A percentile compares a stretch with the other conserved stretches of the same genome.
phyloP scores from a whole-genome alignment of 2,888 invertebrate genomes.

The Atherix ibis region DNA sequence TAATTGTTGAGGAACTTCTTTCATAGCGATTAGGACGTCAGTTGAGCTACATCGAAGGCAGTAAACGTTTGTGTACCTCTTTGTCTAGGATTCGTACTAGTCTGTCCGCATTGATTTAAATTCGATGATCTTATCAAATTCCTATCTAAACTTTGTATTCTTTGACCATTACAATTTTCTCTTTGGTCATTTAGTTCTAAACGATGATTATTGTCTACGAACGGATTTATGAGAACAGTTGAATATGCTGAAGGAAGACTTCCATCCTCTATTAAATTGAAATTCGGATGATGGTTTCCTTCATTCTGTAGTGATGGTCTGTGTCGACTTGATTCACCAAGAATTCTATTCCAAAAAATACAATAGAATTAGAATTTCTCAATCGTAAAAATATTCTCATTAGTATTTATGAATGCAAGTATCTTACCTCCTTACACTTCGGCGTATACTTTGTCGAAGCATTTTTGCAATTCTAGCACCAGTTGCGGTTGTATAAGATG shows the following conservation, averaged over 20 bases:
- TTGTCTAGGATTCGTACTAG: slow-evolving; percentile 6
- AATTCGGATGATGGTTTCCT: slow-evolving; percentile 7
- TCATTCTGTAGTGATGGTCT: slow-evolving; percentile 12
- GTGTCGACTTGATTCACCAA: slow-evolving; percentile 14
- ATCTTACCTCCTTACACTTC: slow-evolving; percentile 54
- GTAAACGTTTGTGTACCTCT: slow-evolving; percentile 16
- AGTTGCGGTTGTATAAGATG: slow-evolving; percentile 82
- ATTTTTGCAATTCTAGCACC: slow-evolving; percentile 66
- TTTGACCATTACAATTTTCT: slow-evolving; percentile 16
- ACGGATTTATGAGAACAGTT: slow-evolving; percentile 18
- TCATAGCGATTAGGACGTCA: slow-evolving; percentile 19
- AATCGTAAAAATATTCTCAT: no score
- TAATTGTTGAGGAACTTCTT: slow-evolving; percentile 13
- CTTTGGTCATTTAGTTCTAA: slow-evolving; percentile 18
- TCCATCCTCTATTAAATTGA: slow-evolving; percentile 14
- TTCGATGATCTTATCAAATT: no score
- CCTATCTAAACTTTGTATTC: slow-evolving; percentile 21
- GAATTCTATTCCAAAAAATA: slow-evolving; percentile 13
- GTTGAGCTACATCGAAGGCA: slow-evolving; percentile 27
- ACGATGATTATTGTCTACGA: slow-evolving; percentile 8
- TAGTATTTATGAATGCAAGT: no score
- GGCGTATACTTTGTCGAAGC: slow-evolving; percentile 56
- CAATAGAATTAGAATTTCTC: no score
- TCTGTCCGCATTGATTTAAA: slow-evolving; percentile 11
- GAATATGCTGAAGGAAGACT: slow-evolving; percentile 24